phyloP scores from a whole-genome alignment of 2,888 invertebrate genomes.

The Drosophila incognita region DNA sequence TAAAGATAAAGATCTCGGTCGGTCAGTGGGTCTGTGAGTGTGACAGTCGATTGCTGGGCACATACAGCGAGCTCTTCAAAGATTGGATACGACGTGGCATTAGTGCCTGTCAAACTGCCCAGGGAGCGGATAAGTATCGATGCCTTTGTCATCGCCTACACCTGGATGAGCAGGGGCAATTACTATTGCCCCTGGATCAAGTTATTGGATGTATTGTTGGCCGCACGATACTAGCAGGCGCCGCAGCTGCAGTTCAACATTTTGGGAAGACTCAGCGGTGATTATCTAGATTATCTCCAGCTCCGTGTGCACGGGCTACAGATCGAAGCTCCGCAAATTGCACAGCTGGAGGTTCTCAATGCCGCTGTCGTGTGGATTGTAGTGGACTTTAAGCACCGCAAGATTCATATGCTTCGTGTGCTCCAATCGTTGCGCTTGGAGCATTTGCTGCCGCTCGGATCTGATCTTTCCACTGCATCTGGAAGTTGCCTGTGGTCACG shows the following conservation, averaged over 20 bases:
- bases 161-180: slow-evolving; percentile 4
- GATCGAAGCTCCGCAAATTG: no score
- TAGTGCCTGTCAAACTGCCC: not conserved
- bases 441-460: slow-evolving; percentile 9
- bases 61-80: not conserved
- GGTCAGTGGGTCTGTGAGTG: not conserved
- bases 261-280: not conserved
- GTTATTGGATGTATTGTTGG: not conserved
- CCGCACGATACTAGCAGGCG: not conserved
- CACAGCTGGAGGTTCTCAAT: slow-evolving; percentile 1
- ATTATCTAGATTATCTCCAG: not conserved
- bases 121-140: not conserved
- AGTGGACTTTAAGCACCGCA: not conserved
- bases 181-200: not conserved
- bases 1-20: not conserved
- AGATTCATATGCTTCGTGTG: not conserved
- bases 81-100: not conserved
- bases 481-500: not conserved
- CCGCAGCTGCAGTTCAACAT: not conserved
- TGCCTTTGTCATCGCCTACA: slow-evolving; percentile 2
- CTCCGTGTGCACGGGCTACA: no score
- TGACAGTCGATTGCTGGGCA: slow-evolving; percentile 2
- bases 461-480: not conserved
- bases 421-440: slow-evolving; percentile 1
- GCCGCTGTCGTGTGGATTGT: slow-evolving; percentile 10